Evolutionary conservation across 2,797 vertebrate species (phyloP).

Genomic region (Pithecia hirsuta): DNA sequence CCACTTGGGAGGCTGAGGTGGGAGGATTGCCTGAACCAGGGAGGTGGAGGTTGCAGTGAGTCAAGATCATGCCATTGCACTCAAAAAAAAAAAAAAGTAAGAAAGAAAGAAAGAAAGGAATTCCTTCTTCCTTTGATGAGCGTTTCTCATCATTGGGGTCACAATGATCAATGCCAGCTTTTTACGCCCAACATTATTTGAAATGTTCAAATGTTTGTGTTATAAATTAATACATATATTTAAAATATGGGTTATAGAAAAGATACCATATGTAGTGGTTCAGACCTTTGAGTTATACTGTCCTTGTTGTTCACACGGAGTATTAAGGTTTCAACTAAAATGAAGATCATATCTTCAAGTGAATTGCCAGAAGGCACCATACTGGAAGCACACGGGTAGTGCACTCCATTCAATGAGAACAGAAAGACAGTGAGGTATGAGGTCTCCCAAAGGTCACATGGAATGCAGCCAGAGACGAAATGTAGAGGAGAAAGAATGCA

Average conservation of each 20-base stretch:
- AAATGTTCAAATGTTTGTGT: background rate
- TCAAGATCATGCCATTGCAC: no score
- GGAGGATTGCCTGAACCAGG: no score
- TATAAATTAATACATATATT: background rate
- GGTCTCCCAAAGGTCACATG: background rate
- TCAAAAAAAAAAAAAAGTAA: no score
- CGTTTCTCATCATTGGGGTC: background rate
- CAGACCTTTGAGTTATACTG: background rate
- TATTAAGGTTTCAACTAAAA: background rate
- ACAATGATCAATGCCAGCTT: background rate
- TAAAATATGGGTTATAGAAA: background rate
- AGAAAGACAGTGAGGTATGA: background rate
- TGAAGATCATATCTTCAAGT: background rate
- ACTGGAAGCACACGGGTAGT: background rate
- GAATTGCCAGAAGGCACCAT: background rate
- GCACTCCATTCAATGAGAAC: rapidly evolving
- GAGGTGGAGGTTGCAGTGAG: no score
- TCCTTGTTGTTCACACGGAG: background rate
- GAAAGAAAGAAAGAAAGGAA: background rate
- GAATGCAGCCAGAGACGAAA: background rate
- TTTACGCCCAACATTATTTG: background rate
- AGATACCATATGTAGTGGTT: rapidly evolving
- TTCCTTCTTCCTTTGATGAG: background rate
- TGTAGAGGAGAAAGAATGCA: background rate
- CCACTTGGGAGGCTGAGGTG: no score